Conservation (phyloP, 2,797 vertebrate genomes). For the Eospalax fontanierii region DNA sequence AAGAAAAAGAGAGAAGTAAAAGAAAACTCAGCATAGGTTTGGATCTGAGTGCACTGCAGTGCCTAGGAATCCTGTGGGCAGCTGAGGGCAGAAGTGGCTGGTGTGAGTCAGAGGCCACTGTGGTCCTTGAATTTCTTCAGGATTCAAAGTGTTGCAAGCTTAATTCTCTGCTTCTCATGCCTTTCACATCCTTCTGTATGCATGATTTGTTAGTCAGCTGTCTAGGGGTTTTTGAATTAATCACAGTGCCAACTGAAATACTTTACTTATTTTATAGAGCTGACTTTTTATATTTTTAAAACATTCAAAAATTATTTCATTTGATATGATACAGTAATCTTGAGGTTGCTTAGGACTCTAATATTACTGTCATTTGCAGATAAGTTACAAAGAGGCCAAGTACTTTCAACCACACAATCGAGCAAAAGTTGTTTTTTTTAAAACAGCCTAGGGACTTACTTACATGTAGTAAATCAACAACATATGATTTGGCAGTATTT, state of each 20-base stretch:
- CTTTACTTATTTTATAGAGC: background rate
- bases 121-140: background rate
- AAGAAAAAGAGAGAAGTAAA: background rate
- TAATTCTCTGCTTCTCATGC: background rate
- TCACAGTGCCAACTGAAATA: constrained; percentile 23
- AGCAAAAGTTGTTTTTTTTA: constrained; percentile 1
- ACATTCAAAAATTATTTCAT: background rate
- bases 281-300: background rate
- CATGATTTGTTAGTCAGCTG: background rate
- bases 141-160: background rate
- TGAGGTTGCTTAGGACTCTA: background rate
- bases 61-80: background rate
- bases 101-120: background rate
- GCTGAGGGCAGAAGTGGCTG: background rate
- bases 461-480: constrained; percentile 13
- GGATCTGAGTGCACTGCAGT: background rate
- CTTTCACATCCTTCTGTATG: background rate
- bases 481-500: background rate
- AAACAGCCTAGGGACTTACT: background rate
- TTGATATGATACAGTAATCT: background rate
- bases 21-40: background rate
- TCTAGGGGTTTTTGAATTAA: constrained; percentile 7
- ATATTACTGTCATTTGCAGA: constrained; percentile 15
- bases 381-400: background rate
- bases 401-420: background rate